A percentile compares a stretch with the other conserved stretches of the same genome.
These are phyloP conservation scores for Idaea biselata DNA, from an alignment of 2,888 invertebrate species.

Conservation along the genomic window DNA sequence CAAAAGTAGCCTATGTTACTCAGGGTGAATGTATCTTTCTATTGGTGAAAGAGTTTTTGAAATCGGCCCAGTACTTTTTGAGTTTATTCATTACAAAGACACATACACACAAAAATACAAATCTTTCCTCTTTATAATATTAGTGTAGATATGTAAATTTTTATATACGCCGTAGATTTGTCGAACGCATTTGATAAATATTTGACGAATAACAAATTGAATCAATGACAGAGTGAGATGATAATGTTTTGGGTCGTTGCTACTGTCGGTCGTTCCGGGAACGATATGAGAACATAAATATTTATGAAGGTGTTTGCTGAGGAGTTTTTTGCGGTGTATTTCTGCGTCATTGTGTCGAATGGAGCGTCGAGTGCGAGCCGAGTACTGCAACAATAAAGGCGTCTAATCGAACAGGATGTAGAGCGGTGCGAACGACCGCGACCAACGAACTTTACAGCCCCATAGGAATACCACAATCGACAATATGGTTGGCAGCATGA, in stretches of 20 bases:
- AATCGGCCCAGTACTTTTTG: too few species aligned
- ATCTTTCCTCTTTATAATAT: too few species aligned
- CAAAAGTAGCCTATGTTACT: too few species aligned
- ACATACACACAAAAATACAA: too few species aligned
- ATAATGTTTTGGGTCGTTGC: conserved; percentile 35
- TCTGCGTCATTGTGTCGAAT: conserved; percentile 28
- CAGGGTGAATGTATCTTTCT: too few species aligned
- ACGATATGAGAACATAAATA: conserved; percentile 40
- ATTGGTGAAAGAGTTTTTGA: too few species aligned
- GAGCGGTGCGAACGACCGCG: conserved; percentile 62
- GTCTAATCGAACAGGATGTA: conserved; percentile 62
- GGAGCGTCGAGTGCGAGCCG: conserved; percentile 33
- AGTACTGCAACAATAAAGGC: conserved; percentile 55
- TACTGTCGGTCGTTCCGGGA: conserved; percentile 33
- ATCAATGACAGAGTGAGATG: conserved; percentile 42
- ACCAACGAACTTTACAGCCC: conserved; percentile 56
- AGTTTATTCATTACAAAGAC: too few species aligned
- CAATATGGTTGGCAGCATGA: conserved; percentile 4
- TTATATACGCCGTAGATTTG: not conserved
- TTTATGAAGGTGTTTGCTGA: conserved; percentile 40
- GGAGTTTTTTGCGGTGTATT: conserved; percentile 13
- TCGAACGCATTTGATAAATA: conserved; percentile 17
- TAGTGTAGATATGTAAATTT: conserved; percentile 14
- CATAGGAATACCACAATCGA: conserved; percentile 44
- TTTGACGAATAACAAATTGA: conserved; percentile 19